Conservation (phyloP, 2,888 invertebrate genomes). For the Spisula solida region DNA sequence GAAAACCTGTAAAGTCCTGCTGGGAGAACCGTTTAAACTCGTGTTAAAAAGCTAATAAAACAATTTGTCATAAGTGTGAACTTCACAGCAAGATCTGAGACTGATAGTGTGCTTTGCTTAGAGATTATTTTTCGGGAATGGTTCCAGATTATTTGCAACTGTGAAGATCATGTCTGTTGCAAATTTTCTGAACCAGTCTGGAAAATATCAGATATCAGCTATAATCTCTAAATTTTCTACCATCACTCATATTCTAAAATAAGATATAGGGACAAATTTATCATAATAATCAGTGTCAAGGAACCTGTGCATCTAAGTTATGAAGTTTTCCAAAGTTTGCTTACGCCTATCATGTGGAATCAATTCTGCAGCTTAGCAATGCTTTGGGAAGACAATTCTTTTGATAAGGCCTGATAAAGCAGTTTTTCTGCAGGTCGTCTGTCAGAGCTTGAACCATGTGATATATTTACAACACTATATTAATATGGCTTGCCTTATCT, state of each 20-base stretch:
- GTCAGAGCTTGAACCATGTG: conserved; percentile 42
- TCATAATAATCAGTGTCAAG: conserved; percentile 51
- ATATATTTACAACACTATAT: conserved; percentile 49
- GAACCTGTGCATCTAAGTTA: conserved; percentile 6
- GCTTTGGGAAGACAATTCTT: conserved; percentile 45
- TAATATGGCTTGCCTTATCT: conserved; percentile 38
- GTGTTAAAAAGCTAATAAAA: conserved; percentile 67
- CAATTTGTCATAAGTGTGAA: conserved; percentile 73
- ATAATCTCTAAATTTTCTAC: conserved; percentile 46
- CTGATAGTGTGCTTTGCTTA: conserved; percentile 48
- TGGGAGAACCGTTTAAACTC: conserved; percentile 58
- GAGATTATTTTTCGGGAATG: conserved; percentile 46
- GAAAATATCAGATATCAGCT: conserved; percentile 33
- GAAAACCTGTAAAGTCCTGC: conserved; percentile 43
- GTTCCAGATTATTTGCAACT: conserved; percentile 46
- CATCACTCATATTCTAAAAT: conserved; percentile 55
- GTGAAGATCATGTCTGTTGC: conserved; percentile 33
- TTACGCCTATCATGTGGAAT: conserved; percentile 23
- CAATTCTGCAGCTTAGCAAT: conserved; percentile 26
- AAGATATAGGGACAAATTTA: conserved; percentile 54
- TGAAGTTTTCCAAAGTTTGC: conserved; percentile 27
- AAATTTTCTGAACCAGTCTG: conserved; percentile 42
- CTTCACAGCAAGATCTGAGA: conserved; percentile 45
- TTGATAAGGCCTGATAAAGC: conserved; percentile 50
- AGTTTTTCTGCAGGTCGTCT: conserved; percentile 52